These are phyloP conservation scores for Drosophila tanythrix DNA, from an alignment of 2,888 invertebrate genomes.

Conservation along the genomic window DNA sequence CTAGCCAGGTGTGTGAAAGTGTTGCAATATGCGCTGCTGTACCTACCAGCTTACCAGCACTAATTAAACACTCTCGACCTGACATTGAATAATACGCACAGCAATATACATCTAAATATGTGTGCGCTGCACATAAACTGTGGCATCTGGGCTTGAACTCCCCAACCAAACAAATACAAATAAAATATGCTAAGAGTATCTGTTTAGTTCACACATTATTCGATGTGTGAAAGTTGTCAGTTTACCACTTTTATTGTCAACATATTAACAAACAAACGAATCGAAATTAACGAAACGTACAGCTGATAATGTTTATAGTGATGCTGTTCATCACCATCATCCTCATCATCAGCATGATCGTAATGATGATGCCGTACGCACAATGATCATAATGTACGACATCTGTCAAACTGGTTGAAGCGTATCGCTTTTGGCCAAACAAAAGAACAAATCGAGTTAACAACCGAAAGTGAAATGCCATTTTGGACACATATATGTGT, in stretches of 20 bases:
- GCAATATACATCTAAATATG: slow-evolving; percentile 34
- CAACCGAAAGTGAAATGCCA: slow-evolving; percentile 72
- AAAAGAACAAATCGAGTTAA: slow-evolving; percentile 67
- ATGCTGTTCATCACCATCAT: neutral
- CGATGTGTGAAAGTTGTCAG: slow-evolving; percentile 80
- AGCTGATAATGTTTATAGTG: slow-evolving; percentile 17
- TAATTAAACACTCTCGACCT: slow-evolving; percentile 47
- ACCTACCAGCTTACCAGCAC: slow-evolving; percentile 30
- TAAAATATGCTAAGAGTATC: slow-evolving; percentile 10
- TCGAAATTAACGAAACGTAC: slow-evolving; percentile 24
- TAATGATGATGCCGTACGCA: slow-evolving; percentile 42
- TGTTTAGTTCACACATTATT: slow-evolving; percentile 17
- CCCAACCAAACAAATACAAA: slow-evolving; percentile 7
- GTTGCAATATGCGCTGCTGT: slow-evolving; percentile 57
- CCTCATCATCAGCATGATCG: slow-evolving; percentile 13
- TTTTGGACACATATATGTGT: slow-evolving; percentile 32
- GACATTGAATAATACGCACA: slow-evolving; percentile 73
- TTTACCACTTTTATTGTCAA: slow-evolving; percentile 75
- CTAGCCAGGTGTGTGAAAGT: slow-evolving; percentile 71
- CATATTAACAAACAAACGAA: slow-evolving; percentile 61
- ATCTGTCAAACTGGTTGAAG: slow-evolving; percentile 45
- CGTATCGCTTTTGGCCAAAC: slow-evolving; percentile 65
- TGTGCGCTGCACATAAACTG: slow-evolving; percentile 12
- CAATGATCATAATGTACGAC: slow-evolving; percentile 43
- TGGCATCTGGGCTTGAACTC: slow-evolving; percentile 41